Evolutionary conservation across 2,797 vertebrate genomes (phyloP).

Genomic region (Hippoglossus hippoglossus): DNA sequence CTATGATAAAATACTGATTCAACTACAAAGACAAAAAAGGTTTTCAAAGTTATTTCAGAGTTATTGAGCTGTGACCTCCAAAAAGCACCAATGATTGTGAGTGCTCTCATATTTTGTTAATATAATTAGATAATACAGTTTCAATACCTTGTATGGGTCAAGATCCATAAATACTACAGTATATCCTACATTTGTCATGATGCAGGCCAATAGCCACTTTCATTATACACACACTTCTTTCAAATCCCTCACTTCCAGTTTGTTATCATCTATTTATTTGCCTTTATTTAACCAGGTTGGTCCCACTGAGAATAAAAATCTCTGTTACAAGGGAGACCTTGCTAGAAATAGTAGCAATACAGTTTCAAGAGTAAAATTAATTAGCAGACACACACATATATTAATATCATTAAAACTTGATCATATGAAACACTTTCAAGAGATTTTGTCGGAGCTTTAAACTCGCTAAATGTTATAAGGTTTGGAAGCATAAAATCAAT

Average conservation of each 20-base stretch:
- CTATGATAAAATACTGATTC: constrained; percentile 1
- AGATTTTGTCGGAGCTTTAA: too few relatives aligned
- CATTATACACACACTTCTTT: background rate
- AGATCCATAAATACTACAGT: background rate
- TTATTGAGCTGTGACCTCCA: background rate
- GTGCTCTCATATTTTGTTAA: background rate
- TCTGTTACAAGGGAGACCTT: too few relatives aligned
- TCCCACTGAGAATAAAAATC: too few relatives aligned
- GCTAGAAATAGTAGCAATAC: too few relatives aligned
- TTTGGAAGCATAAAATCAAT: too few relatives aligned
- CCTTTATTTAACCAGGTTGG: too few relatives aligned
- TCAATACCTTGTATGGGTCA: background rate
- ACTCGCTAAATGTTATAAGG: too few relatives aligned
- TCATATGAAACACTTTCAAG: too few relatives aligned
- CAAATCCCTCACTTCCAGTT: background rate
- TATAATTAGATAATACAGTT: too few relatives aligned
- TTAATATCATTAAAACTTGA: too few relatives aligned
- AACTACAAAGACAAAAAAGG: background rate
- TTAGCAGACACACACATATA: too few relatives aligned
- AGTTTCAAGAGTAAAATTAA: too few relatives aligned
- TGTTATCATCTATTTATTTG: background rate
- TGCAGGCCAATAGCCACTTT: background rate
- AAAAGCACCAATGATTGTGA: background rate
- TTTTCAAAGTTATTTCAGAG: background rate
- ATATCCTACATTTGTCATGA: background rate